Evolutionary conservation across 2,797 vertebrate species (phyloP).

Genomic region (Etheostoma perlongum): DNA sequence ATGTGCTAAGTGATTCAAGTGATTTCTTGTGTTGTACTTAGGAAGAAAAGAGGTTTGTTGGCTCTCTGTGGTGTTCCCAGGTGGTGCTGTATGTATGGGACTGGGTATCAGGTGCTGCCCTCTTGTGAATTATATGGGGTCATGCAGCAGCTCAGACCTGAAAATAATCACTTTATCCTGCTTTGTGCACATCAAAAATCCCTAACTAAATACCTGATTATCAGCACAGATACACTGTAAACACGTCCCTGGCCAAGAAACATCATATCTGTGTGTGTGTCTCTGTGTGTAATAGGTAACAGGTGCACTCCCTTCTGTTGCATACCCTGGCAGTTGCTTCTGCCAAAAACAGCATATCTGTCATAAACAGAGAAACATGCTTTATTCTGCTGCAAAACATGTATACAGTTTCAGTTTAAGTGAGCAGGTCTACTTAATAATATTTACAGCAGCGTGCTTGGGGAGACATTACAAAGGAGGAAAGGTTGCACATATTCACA

Average conservation of each 20-base stretch:
- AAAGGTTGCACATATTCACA: conserved; percentile 32
- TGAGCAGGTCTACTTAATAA: not conserved
- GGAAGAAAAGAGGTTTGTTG: not conserved
- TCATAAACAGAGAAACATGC: conserved; percentile 19
- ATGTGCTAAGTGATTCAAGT: too few species aligned
- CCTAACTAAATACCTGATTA: conserved; percentile 67
- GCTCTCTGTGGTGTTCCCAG: conserved; percentile 2
- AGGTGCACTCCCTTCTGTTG: conserved; percentile 64
- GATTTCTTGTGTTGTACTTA: not conserved
- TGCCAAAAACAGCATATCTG: conserved; percentile 55
- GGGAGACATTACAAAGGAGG: conserved; percentile 1
- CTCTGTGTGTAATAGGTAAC: conserved; percentile 53
- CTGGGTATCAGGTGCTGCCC: conserved; percentile 66
- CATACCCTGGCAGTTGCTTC: conserved; percentile 19
- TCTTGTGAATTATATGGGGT: conserved; percentile 64
- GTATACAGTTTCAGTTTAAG: conserved; percentile 1
- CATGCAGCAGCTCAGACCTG: conserved; percentile 48
- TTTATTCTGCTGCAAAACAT: conserved; percentile 5
- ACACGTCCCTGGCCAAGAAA: conserved; percentile 49
- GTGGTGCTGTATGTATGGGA: conserved; percentile 10
- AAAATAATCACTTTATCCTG: conserved; percentile 62
- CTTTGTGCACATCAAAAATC: conserved; percentile 45
- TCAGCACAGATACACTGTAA: conserved; percentile 55
- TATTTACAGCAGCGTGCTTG: conserved; percentile 6
- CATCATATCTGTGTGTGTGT: conserved; percentile 24